Base-by-base conservation (phyloP, 1,140 invertebrate genomes). In the Hylaeus volcanicus region DNA sequence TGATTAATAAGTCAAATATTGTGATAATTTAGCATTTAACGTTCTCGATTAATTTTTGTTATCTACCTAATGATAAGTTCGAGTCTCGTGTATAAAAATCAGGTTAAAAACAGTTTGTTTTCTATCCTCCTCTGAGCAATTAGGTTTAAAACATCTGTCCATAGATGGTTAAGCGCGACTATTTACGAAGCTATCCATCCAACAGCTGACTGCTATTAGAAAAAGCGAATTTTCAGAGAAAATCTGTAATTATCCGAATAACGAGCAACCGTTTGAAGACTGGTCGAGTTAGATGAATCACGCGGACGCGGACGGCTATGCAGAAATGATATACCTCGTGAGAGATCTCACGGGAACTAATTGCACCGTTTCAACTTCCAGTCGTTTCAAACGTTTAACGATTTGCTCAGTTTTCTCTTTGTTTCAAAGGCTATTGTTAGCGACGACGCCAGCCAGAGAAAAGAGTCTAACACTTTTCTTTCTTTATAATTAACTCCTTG, bases 351-450 rank as follows among this genome's bases (percentile, higher is more conserved):
- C 43, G 63, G 9, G 48, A 26, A 82, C 69, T 84, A 84, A 84
- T 84, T 83, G 83, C 76, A 58, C 39, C 74, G 81, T 51, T 74
- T 79, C 56, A 84, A 79, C 81, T 56, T 83, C 69, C 64, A 79
- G 56, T 74, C 73, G 63, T 79, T 79, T 79, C 51, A 60, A 26
- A 53, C 64, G 69, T 65, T 74, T 64, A 81, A 82, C 85, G 60
- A 75, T 70, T 71, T 70, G 74, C 64, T 85, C 15, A 71, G 66
- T 85, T 68, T 56, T 61, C 64, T 56, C 11, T 45, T 48, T 8
- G 26, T 48, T 48, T 51, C 26, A 5, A 14, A 2, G 1, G 6
- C 2, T 6, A 68, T 68, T 56, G 63, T 56, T 66, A 39, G 6
- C 41, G n/a, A 55, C 48, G 9, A 9, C 3, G 6, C 11, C 11